Percentiles rank a stretch among this genome's conserved stretches.
Conservation (phyloP, 2,113 vertebrate genomes). For the Pygathrix nemaeus region DNA sequence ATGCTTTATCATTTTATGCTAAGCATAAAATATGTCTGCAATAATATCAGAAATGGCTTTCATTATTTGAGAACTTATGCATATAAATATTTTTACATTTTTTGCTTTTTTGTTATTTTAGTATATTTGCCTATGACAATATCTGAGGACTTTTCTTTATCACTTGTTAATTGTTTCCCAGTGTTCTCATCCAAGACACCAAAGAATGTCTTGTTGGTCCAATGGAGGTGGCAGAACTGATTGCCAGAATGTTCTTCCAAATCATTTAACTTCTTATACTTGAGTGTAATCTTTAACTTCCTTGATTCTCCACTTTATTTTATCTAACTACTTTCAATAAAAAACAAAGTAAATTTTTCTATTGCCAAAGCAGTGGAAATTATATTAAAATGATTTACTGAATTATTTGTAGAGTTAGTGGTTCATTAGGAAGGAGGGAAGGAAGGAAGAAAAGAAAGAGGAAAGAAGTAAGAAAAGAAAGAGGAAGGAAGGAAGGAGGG, state of each 20-base stretch:
- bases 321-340: slow-evolving; percentile 43
- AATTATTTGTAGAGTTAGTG: slow-evolving; percentile 69
- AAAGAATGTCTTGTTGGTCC: background rate
- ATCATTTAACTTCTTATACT: background rate
- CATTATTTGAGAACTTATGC: background rate
- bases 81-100: background rate
- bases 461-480: slow-evolving; percentile 37
- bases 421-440: slow-evolving; percentile 44
- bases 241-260: background rate
- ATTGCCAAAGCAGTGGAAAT: slow-evolving; percentile 63
- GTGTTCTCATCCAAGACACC: background rate
- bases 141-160: background rate
- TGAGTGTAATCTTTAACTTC: background rate
- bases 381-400: slow-evolving; percentile 36
- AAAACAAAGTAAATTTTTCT: slow-evolving; percentile 45
- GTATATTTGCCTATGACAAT: background rate
- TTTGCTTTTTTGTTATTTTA: background rate
- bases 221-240: too few species aligned
- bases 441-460: background rate
- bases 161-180: background rate
- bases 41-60: background rate
- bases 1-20: background rate
- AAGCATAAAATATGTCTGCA: background rate
- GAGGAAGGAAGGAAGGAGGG: background rate
- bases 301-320: background rate